These are phyloP conservation scores for Scelioninae gen. 2 DNA, from an alignment of 2,888 invertebrate genomes.

Conservation along the genomic window DNA sequence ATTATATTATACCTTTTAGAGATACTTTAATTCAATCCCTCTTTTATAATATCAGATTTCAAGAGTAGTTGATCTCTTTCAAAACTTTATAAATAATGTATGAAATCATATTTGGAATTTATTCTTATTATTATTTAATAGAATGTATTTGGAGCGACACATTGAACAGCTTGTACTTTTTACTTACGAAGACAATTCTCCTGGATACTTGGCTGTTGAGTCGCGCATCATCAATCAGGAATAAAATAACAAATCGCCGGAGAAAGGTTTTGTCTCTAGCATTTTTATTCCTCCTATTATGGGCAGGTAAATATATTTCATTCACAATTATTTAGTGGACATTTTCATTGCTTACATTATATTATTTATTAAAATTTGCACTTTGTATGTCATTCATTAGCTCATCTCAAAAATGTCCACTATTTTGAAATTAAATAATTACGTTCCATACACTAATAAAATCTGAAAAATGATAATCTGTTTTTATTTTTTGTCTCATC, in stretches of 20 bases:
- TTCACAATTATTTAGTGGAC: background rate
- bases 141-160: conserved; percentile 67
- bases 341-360: too few species aligned
- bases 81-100: conserved; percentile 8
- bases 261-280: conserved; percentile 73
- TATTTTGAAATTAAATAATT: too few species aligned
- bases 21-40: too few species aligned
- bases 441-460: too few species aligned
- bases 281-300: conserved; percentile 77
- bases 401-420: too few species aligned
- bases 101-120: background rate
- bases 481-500: too few species aligned
- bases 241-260: conserved; percentile 63
- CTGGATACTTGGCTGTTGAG: conserved; percentile 72
- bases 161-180: conserved; percentile 67
- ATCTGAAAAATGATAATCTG: too few species aligned
- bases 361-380: too few species aligned
- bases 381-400: too few species aligned
- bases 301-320: conserved; percentile 77
- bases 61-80: too few species aligned
- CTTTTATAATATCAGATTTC: too few species aligned
- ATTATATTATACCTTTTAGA: too few species aligned
- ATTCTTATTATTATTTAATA: conserved; percentile 55
- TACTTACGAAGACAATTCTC: conserved; percentile 67
- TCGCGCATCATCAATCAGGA: conserved; percentile 64